Base-by-base conservation (phyloP, 2,888 invertebrate species). In the Drosophila borborema region DNA sequence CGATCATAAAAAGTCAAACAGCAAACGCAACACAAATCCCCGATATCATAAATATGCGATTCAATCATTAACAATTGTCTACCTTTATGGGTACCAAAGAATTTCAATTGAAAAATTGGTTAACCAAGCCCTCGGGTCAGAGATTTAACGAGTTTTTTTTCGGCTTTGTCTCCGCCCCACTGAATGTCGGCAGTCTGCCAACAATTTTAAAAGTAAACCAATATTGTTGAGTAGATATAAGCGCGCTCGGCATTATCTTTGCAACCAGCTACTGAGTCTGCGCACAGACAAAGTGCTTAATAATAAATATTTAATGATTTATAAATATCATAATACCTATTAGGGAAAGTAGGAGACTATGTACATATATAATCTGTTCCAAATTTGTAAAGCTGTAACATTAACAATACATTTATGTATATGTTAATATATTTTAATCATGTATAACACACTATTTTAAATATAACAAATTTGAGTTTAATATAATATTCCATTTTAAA, bases 61-160 rank as follows among this genome's bases (percentile, higher is more conserved):
- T 77, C 72, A 80, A 88, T 86, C 83, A 75, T 75, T 72, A 70
- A 49, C 78, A 74, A 84, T 82, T 80, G 84, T 72, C 56, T 74
- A 62, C 41, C 41, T 41, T 28, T 31, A 55, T 28, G 18, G 28
- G 60, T 60, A 53, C 65, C 74, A 60, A 82, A 87, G 83, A 85
- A 88, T 87, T 77, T 67, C 71, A 82, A 69, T 79, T 73, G 72
- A 72, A 80, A 67, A 71, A 66, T 80, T 82, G 77, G 74, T 66
- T 68, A 88, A 81, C 85, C 83, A 77, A 85, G 83, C 88, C 85
- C 86, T 77, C 83, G 62, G 86, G 88, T 81, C 77, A 74, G 55
- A 72, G 69, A 66, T 71, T 79, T 73, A 87, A 85, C 81, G 62
- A 85, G 66, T 70, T 58, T 77, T 68, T 68, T 66, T 75, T 80